Percentiles rank a stretch among this genome's conserved stretches.
These are phyloP conservation scores for Microctenopoma steveboyesi DNA, from an alignment of 2,797 vertebrate species.

Conservation along the genomic window DNA sequence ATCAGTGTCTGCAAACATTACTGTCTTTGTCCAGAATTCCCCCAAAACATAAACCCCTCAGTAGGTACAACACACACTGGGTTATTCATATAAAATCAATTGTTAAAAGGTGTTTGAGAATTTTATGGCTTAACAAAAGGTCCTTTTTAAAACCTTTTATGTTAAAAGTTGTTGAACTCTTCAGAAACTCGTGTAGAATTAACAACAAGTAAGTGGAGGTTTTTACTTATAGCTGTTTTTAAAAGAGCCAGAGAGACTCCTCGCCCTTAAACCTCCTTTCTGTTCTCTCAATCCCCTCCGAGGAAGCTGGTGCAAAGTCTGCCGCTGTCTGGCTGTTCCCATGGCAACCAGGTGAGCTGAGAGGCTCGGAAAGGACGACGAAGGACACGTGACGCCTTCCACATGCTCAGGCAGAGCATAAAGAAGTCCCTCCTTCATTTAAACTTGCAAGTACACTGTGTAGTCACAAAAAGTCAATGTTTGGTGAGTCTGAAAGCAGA, in stretches of 20 bases:
- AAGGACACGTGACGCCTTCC: conserved; percentile 78
- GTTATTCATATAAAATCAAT: conserved; percentile 51
- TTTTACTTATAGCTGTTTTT: conserved; percentile 25
- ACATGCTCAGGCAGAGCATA: conserved; percentile 67
- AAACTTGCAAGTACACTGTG: conserved; percentile 64
- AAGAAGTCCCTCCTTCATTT: conserved; percentile 48
- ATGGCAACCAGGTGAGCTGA: conserved; percentile 88
- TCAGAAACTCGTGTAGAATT: conserved; percentile 32
- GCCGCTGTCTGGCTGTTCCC: conserved; percentile 85
- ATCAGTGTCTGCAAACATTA: conserved; percentile 59
- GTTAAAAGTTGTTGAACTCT: conserved; percentile 41
- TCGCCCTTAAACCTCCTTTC: conserved; percentile 70
- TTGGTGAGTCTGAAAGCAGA: conserved; percentile 53
- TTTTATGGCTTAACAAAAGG: conserved; percentile 50
- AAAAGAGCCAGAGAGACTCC: conserved; percentile 54
- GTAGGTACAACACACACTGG: conserved; percentile 49
- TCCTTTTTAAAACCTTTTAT: conserved; percentile 36
- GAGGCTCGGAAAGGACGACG: conserved; percentile 76
- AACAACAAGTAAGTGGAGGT: conserved; percentile 34
- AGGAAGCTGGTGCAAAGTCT: conserved; percentile 83
- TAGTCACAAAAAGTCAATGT: conserved; percentile 53
- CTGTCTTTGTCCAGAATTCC: conserved; percentile 61
- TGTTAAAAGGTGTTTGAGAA: conserved; percentile 62
- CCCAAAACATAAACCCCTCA: conserved; percentile 43
- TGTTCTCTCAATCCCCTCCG: conserved; percentile 76